A percentile compares a stretch with the other conserved stretches of the same genome.
Conservation (phyloP, 2,797 vertebrate species). For the Neosalanx taihuensis region DNA sequence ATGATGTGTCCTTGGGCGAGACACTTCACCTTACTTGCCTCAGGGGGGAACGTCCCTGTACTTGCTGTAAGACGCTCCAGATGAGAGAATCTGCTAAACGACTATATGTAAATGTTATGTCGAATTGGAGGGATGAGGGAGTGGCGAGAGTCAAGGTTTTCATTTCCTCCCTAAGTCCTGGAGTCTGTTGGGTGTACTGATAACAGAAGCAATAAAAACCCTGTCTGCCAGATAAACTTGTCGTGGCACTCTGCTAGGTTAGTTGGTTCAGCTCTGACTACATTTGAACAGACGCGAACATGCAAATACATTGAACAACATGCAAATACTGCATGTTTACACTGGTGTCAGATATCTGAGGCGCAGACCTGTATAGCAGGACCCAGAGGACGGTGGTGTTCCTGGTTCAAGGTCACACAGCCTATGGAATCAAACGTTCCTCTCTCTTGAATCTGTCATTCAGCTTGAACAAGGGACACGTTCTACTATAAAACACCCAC, state of each 20-base stretch:
- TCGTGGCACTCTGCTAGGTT: not conserved
- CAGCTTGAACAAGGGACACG: not conserved
- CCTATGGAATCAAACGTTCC: not conserved
- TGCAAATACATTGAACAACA: not conserved
- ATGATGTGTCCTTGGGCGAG: too few species aligned
- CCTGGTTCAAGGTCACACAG: not conserved
- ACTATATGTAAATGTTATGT: too few species aligned
- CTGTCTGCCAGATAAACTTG: not conserved
- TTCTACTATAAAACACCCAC: not conserved
- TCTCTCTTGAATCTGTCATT: not conserved
- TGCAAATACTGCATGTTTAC: slow-evolving; percentile 1
- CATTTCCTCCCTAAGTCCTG: too few species aligned
- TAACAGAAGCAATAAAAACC: not conserved
- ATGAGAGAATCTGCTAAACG: too few species aligned
- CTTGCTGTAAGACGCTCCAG: too few species aligned
- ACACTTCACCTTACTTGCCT: too few species aligned
- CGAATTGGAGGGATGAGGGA: too few species aligned
- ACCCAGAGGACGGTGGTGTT: not conserved
- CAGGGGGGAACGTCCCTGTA: too few species aligned
- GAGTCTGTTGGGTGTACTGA: too few species aligned
- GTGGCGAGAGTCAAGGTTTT: too few species aligned
- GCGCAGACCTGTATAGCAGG: not conserved
- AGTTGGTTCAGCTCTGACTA: not conserved
- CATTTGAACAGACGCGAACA: not conserved
- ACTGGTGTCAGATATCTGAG: slow-evolving; percentile 36